Percentiles rank a stretch among this genome's conserved stretches.
Conservation (phyloP, 1,140 invertebrate species). For the Eciton burchellii region DNA sequence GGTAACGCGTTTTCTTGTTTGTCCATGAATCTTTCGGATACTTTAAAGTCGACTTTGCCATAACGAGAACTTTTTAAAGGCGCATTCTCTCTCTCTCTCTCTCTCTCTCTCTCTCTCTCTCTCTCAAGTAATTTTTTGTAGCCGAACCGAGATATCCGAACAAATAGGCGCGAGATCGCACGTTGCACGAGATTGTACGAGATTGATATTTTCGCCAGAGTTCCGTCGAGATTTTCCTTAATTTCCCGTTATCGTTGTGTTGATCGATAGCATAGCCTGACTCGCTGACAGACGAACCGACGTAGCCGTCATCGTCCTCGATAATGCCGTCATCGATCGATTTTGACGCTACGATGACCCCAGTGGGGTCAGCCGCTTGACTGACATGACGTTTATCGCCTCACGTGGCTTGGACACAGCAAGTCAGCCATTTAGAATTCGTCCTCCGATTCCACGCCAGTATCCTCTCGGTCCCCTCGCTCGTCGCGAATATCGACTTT, state of each 20-base stretch:
- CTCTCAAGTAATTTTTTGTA: not conserved
- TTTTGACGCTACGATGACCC: conserved; percentile 61
- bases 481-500: conserved; percentile 27
- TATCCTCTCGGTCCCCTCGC: conserved; percentile 23
- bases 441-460: conserved; percentile 49
- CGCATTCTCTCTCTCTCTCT: not conserved
- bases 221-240: not conserved
- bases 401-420: conserved; percentile 59
- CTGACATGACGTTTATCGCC: conserved; percentile 73
- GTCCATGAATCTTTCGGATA: conserved; percentile 15
- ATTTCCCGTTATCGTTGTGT: conserved; percentile 10
- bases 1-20: conserved; percentile 18
- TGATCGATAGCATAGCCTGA: conserved; percentile 24
- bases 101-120: not conserved
- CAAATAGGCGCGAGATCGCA: conserved; percentile 26
- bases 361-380: conserved; percentile 63
- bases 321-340: conserved; percentile 68
- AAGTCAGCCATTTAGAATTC: conserved; percentile 67
- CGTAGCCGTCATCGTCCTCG: conserved; percentile 63
- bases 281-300: conserved; percentile 49
- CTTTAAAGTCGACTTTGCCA: conserved; percentile 22
- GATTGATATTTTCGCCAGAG: not conserved
- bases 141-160: not conserved
- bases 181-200: not conserved
- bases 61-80: conserved; percentile 26